phyloP scores from a whole-genome alignment of 2,888 invertebrate species.

The Isoperla grammatica region DNA sequence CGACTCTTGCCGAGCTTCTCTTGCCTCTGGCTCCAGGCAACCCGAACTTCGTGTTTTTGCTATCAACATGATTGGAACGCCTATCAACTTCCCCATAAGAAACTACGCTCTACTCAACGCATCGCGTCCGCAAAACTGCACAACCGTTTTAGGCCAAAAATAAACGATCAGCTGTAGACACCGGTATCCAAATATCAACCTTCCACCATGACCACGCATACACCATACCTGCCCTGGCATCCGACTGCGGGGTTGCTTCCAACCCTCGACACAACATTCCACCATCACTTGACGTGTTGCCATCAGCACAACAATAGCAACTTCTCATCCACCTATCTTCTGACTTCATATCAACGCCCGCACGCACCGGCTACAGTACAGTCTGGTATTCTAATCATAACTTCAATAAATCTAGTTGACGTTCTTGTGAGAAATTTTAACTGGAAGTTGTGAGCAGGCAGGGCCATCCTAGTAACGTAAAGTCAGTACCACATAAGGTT shows the following conservation, averaged over 20 bases:
- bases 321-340: slow-evolving; percentile 28
- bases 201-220: slow-evolving; percentile 24
- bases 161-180: slow-evolving; percentile 21
- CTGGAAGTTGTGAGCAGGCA: not conserved
- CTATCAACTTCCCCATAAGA: slow-evolving; percentile 30
- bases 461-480: too few relatives aligned
- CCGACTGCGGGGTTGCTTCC: slow-evolving; percentile 21
- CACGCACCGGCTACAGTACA: slow-evolving; percentile 22
- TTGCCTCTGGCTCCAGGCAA: slow-evolving; percentile 31
- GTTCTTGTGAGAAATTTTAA: not conserved
- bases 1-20: slow-evolving; percentile 28
- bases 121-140: slow-evolving; percentile 27
- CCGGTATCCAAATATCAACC: slow-evolving; percentile 26
- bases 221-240: slow-evolving; percentile 26
- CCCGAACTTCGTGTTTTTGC: slow-evolving; percentile 31
- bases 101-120: slow-evolving; percentile 30
- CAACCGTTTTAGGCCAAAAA: slow-evolving; percentile 28
- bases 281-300: slow-evolving; percentile 26
- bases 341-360: slow-evolving; percentile 30
- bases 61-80: slow-evolving; percentile 31
- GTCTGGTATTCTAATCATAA: slow-evolving; percentile 30
- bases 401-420: slow-evolving; percentile 23
- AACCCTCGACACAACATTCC: slow-evolving; percentile 29
- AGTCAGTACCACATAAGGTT: too few relatives aligned
- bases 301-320: slow-evolving; percentile 27